Base-by-base conservation (phyloP, 1,140 invertebrate species). In the Saccostrea cuccullata region DNA sequence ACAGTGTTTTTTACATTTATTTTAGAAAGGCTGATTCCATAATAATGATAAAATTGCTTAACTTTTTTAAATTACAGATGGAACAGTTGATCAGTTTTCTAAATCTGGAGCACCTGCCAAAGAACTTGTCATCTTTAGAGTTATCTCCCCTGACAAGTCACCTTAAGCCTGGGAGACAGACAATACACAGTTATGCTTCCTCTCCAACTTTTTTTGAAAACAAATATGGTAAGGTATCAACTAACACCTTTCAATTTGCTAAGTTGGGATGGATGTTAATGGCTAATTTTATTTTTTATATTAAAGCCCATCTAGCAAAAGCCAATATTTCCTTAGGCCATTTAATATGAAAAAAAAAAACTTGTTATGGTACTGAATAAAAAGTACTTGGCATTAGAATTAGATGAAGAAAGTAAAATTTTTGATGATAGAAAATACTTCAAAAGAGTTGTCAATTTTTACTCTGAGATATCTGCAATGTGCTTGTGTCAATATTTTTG, bases 141-240 rank as follows among this genome's bases (percentile, higher is more conserved):
- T 73, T 73, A 73, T 73, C 8, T 26, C 70, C 70, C 70, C 26
- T 73, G 70, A 73, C n/a, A 26, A 30, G 70, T 9, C 11, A 13
- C 26, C 70, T 4, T 73, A 13, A 17, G 0, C 17, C 12, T 3
- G 23, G 8, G 13, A 73, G 70, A 15, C 70, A 26, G 12, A 23
- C n/a, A 23, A 36, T 73, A 36, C n/a, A 73, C 0, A 73, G 26
- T 13, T 73, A 73, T 73, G 26, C 30, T 9, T 73, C 70, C n/a
- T 73, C 70, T 13, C 70, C 70, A 15, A 73, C 70, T 13, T 73
- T 73, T 23, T 73, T 73, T 73, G 70, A 73, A 26, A 73, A 73
- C 23, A 73, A 73, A 73, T 73, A 73, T 73, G 70, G 70, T 73
- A 73, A 73, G 70, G 23, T 20, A 15, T 17, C 4, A 20, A 20